Evolutionary conservation across 2,888 invertebrate genomes (phyloP), one percentile per base, ranked within the genome.

Genomic region (Nectonema munidae): DNA sequence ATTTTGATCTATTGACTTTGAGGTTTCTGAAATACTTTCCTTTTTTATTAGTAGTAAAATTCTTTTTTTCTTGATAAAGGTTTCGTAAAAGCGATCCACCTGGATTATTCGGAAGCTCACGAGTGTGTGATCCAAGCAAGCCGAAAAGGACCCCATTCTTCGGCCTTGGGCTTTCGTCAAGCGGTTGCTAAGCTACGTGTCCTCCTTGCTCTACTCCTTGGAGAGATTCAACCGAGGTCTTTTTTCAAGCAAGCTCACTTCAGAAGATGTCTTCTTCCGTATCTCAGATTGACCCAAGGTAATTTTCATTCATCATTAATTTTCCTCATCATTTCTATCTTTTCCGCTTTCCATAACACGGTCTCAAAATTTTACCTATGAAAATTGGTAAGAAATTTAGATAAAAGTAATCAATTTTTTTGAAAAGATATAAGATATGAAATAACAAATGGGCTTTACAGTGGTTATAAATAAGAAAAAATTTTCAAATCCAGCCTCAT

Each of bases 121-220:
- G 83, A 83, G 52, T 76, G 89, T 57, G 62, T 99, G 42, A 69
- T 86, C 9, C 86, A 89, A 48, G 64, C 65, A 1, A 63, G 86
- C 51, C 66, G 95, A 17, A 99, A 99, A 55, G 81, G 95, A 1
- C 95, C 95, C 0, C 89, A 89, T 55, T 73, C 74, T 47, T 71
- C 83, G 18, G 95, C 89, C n/a, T 71, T 89, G 43, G 95, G 95
- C 28, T 99, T 99, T 52, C 70, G 89, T 43, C 95, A 95, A 59
- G 79, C 79, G 14, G 83, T 77, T 1, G 25, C 51, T 36, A 51
- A 52, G 44, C 49, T 19, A 16, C 57, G 56, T 61, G 75, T 86
- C 41, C 76, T 81, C 19, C 86, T 89, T 1, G 83, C 89, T 52
- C 58, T 89, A 39, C 59, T 89, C 25, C 58, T 95, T 45, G 95